Conservation (phyloP, 2,888 invertebrate genomes). For the Apoda limacodes region DNA sequence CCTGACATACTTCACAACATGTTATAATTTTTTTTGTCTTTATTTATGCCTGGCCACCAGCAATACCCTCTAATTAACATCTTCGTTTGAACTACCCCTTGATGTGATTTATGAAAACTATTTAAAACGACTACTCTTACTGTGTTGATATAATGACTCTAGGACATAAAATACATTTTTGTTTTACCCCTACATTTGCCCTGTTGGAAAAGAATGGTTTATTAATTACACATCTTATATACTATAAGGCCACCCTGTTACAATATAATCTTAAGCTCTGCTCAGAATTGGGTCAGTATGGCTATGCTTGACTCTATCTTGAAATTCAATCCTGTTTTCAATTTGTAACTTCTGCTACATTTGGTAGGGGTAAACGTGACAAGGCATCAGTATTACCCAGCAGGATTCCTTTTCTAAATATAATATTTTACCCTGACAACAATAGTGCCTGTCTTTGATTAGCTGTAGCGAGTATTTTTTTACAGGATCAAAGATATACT, state of each 20-base stretch:
- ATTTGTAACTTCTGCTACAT: not conserved
- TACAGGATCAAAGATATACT: constrained; percentile 12
- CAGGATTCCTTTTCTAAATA: constrained; percentile 8
- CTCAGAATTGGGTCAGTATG: constrained; percentile 1
- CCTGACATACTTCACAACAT: no score
- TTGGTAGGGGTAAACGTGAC: not conserved
- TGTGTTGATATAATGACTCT: constrained; percentile 1
- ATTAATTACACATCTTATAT: not conserved
- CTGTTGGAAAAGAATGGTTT: constrained; percentile 1
- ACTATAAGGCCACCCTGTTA: constrained; percentile 1
- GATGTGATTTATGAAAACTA: constrained; percentile 3
- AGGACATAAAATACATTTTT: not conserved
- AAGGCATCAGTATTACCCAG: constrained; percentile 12
- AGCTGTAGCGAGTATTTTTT: constrained; percentile 10
- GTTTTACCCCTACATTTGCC: not conserved
- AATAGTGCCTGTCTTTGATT: constrained; percentile 11
- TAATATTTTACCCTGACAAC: constrained; percentile 10
- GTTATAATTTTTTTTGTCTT: not conserved
- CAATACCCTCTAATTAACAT: constrained; percentile 6
- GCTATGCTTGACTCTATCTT: not conserved
- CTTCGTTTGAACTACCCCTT: constrained; percentile 5
- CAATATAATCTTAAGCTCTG: constrained; percentile 4
- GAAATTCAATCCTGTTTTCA: not conserved
- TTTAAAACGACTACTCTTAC: not conserved
- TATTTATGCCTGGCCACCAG: constrained; percentile 6